Base-by-base conservation (phyloP, 2,797 vertebrate genomes). In the Steatocranus sp. region DNA sequence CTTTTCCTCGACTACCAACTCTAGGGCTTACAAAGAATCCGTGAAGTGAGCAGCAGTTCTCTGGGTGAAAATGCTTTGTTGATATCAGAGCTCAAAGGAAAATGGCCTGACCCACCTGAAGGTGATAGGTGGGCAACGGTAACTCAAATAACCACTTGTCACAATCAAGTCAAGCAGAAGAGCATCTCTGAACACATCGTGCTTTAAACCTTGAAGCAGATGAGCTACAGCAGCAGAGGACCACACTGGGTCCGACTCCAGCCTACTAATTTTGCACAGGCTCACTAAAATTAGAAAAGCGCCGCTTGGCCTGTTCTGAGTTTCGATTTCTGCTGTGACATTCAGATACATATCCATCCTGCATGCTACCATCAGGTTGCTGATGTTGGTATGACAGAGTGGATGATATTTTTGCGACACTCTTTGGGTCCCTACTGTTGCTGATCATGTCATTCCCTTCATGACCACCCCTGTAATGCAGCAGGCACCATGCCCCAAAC, bases 111-210 rank as follows among this genome's bases (percentile, higher is more conserved):
- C 36, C 36, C 3, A 4, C 63, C 20, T 68, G 23, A 15, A 11
- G 0, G 20, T 68, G 36, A 25, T 17, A 4, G 5, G 63, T 9
- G 38, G 63, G 63, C 36, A 68, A 66, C 12, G 0, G 20, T 41
- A 68, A 70, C 23, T 68, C 38, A 43, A 70, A 3, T 46, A 18
- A 70, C 38, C 63, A 20, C 18, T 8, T 20, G 11, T 38, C 18
- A 38, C 58, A 63, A 20, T 36, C 34, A 70, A 46, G 20, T 41
- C 23, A 68, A 41, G 0, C 63, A 68, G 38, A 18, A 68, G 38
- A 27, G 23, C 38, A 11, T 68, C 0, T 43, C 0, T 68, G 38
- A 46, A 34, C 6, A 34, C 30, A 34, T 34, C 4, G 0, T n/a
- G 10, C 56, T 61, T 34, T 11, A n/a, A 61, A 1, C 30, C 56